These are phyloP conservation scores for Coreoperca whiteheadi DNA, from an alignment of 2,113 vertebrate genomes.

Conservation along the genomic window DNA sequence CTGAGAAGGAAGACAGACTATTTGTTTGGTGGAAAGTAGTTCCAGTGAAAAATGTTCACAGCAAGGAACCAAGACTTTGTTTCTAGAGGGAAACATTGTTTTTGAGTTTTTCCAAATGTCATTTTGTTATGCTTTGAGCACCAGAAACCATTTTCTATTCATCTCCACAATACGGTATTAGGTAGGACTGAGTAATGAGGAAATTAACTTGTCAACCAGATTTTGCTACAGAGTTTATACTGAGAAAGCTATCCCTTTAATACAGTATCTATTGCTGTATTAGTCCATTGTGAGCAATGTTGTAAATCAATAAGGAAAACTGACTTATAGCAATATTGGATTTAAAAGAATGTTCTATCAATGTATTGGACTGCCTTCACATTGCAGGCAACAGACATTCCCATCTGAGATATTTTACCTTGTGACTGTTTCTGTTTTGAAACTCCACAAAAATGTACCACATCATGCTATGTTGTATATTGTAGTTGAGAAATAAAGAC, in stretches of 20 bases:
- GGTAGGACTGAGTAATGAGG: neutral
- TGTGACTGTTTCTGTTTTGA: neutral
- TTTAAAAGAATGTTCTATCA: neutral
- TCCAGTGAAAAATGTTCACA: neutral
- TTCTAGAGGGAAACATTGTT: neutral
- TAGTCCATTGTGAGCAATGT: neutral
- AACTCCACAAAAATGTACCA: neutral
- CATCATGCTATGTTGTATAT: neutral
- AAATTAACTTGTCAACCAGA: neutral
- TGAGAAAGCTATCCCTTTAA: neutral
- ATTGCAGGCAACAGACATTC: neutral
- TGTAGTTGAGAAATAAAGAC: neutral
- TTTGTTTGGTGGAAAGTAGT: neutral
- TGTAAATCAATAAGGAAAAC: neutral
- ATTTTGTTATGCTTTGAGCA: neutral
- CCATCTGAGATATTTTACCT: neutral
- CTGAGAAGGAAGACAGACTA: too few relatives aligned
- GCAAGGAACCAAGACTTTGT: neutral
- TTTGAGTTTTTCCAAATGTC: neutral
- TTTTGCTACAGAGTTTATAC: neutral
- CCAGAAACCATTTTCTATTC: neutral
- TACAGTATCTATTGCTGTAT: neutral
- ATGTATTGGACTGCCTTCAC: conserved; percentile 3
- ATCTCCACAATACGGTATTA: neutral
- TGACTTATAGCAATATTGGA: neutral